These are phyloP conservation scores for Synodontis membranacea DNA, from an alignment of 2,113 vertebrate genomes.

Conservation along the genomic window DNA sequence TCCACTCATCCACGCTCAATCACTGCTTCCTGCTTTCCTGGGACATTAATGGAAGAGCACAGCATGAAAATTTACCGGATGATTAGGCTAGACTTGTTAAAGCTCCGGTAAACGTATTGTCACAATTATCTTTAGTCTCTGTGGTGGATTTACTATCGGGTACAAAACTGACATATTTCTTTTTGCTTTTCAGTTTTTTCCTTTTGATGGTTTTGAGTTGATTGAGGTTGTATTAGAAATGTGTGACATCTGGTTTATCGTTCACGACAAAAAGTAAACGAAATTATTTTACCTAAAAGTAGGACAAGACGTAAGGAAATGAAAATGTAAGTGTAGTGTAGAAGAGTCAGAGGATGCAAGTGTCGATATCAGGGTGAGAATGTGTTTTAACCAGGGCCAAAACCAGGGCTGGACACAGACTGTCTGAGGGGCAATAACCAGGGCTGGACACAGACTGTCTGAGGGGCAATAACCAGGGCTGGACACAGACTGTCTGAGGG, in stretches of 20 bases:
- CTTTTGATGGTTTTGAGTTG: background rate
- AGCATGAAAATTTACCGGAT: conserved; percentile 20
- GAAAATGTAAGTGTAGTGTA: background rate
- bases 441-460: no score
- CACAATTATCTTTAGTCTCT: background rate
- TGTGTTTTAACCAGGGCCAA: background rate
- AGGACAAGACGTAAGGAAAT: background rate
- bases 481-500: no score
- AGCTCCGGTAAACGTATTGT: background rate
- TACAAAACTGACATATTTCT: background rate
- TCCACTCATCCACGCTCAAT: background rate
- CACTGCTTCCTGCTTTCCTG: conserved; percentile 26
- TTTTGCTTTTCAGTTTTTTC: background rate
- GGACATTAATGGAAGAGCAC: conserved; percentile 25
- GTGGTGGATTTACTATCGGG: background rate
- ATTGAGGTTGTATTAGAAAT: background rate
- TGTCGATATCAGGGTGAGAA: background rate
- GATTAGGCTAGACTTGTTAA: conserved; percentile 4
- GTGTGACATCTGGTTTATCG: background rate
- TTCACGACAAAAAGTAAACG: background rate
- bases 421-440: background rate
- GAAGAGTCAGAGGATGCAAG: background rate
- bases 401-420: background rate
- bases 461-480: no score
- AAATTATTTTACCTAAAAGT: background rate